phyloP scores from a whole-genome alignment of 2,113 vertebrate genomes.

The Columba janthina region DNA sequence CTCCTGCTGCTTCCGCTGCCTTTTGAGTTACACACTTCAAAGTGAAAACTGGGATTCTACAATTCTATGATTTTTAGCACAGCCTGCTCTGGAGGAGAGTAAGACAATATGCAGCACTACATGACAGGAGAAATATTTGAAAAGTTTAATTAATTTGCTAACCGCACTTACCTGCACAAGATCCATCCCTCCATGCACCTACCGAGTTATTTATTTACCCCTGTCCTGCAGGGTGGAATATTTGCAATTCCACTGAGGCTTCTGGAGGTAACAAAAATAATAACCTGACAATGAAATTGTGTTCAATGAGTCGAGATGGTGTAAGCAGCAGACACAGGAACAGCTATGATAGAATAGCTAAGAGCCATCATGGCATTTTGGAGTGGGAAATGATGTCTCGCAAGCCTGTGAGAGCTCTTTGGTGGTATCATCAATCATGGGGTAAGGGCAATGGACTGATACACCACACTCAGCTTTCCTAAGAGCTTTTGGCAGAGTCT shows the following conservation, averaged over 20 bases:
- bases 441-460: neutral
- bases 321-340: neutral
- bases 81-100: neutral
- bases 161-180: neutral
- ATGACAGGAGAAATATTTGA: neutral
- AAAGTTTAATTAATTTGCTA: neutral
- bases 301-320: fast-evolving
- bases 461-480: neutral
- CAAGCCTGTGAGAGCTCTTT: neutral
- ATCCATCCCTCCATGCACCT: neutral
- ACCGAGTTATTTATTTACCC: neutral
- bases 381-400: neutral
- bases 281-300: neutral
- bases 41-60: neutral
- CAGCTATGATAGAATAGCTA: neutral
- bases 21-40: neutral
- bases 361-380: neutral
- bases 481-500: neutral
- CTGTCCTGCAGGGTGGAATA: neutral
- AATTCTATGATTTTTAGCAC: neutral
- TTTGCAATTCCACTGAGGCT: neutral
- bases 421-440: fast-evolving
- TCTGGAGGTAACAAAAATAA: neutral
- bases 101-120: fast-evolving
- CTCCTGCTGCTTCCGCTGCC: neutral